Conservation (phyloP, 2,888 invertebrate species). For the Rotaria magnacalcarata region DNA sequence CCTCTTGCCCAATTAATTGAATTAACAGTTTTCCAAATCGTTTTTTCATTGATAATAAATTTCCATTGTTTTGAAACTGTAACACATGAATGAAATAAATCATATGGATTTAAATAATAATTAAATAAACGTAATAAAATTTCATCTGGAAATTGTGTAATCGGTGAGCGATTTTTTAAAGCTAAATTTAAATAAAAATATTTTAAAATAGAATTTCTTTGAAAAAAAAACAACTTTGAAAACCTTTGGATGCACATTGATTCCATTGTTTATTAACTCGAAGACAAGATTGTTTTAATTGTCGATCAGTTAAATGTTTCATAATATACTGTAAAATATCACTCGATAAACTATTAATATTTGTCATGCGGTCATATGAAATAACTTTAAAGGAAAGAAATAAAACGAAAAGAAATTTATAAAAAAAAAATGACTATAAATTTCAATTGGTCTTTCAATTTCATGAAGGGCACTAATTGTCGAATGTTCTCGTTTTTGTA, state of each 20-base stretch:
- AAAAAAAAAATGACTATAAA: not conserved
- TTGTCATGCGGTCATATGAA: not conserved
- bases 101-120: constrained; percentile 54
- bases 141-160: constrained; percentile 45
- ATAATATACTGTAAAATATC: constrained; percentile 4
- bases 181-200: too few relatives aligned
- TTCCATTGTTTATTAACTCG: constrained; percentile 15
- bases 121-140: constrained; percentile 58
- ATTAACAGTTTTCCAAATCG: constrained; percentile 56
- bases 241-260: not conserved
- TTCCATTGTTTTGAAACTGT: constrained; percentile 57
- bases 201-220: too few relatives aligned
- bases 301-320: not conserved
- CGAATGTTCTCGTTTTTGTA: constrained; percentile 49
- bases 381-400: not conserved
- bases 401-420: too few relatives aligned
- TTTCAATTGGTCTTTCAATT: not conserved
- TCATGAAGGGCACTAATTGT: not conserved
- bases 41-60: constrained; percentile 52
- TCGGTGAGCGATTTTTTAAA: not conserved
- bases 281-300: not conserved
- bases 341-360: not conserved
- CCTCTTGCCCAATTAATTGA: constrained; percentile 60
- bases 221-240: too few relatives aligned
- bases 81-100: constrained; percentile 53